These are phyloP conservation scores for Gambusia affinis DNA, from an alignment of 2,113 vertebrate species.

Conservation along the genomic window DNA sequence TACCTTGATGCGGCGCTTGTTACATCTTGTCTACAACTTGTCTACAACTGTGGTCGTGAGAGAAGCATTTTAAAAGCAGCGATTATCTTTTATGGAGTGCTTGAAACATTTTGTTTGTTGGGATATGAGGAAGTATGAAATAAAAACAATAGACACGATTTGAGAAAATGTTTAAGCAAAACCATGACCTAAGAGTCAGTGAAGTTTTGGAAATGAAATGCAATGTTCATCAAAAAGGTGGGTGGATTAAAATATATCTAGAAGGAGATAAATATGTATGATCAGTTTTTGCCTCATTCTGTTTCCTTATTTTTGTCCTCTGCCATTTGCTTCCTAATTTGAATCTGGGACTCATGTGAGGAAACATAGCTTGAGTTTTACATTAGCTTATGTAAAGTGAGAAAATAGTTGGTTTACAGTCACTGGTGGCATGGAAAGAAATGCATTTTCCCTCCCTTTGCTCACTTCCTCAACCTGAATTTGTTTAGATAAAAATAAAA, in stretches of 20 bases:
- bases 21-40: too few species aligned
- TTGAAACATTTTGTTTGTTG: background rate
- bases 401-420: slow-evolving; percentile 63
- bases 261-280: too few species aligned
- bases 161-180: too few species aligned
- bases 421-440: slow-evolving; percentile 55
- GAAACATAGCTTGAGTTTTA: slow-evolving; percentile 39
- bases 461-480: background rate
- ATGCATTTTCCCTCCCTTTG: background rate
- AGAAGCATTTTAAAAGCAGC: background rate
- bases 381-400: slow-evolving; percentile 49
- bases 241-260: too few species aligned
- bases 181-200: too few species aligned
- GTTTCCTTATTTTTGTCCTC: slow-evolving; percentile 19
- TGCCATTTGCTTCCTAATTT: slow-evolving; percentile 52
- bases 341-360: slow-evolving; percentile 56
- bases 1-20: too few species aligned
- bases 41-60: background rate
- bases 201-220: too few species aligned
- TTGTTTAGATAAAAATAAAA: slow-evolving; percentile 19
- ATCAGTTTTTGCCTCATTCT: slow-evolving; percentile 2
- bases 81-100: background rate
- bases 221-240: too few species aligned
- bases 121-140: background rate
- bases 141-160: too few species aligned